phyloP scores from a whole-genome alignment of 1,140 invertebrate genomes.

The Steinernema khuongi region DNA sequence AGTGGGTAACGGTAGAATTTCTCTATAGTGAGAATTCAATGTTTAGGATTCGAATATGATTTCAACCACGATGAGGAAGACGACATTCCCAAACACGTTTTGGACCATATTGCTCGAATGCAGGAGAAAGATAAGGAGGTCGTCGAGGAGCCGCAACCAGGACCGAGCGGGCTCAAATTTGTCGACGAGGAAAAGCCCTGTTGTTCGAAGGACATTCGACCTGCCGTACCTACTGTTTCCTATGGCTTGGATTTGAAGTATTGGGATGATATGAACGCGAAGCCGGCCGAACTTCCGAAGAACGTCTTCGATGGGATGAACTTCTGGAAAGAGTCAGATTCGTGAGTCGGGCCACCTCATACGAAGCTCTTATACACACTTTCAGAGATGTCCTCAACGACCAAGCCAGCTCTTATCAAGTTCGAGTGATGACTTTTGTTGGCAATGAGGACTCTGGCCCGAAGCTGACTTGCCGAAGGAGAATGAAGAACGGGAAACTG shows the following conservation, averaged over 20 bases:
- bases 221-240: conserved; percentile 26
- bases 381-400: conserved; percentile 2
- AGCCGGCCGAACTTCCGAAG: conserved; percentile 38
- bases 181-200: not conserved
- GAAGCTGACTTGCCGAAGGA: conserved; percentile 37
- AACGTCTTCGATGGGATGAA: conserved; percentile 43
- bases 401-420: conserved; percentile 29
- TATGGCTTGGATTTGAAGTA: conserved; percentile 51
- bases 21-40: not conserved
- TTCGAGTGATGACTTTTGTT: conserved; percentile 45
- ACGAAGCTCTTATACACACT: not conserved
- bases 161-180: not conserved
- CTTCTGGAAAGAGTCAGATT: conserved; percentile 43
- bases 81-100: conserved; percentile 23
- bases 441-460: conserved; percentile 30
- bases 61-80: conserved; percentile 23
- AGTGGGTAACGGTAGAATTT: not conserved
- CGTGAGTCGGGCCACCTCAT: conserved; percentile 15
- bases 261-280: conserved; percentile 44
- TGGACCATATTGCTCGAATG: conserved; percentile 29
- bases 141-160: conserved; percentile 5
- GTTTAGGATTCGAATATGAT: conserved; percentile 35
- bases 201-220: not conserved
- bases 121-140: not conserved
- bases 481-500: conserved; percentile 36